phyloP scores from a whole-genome alignment of 92 coral and sea anemone genomes.

The Siderastrea siderea region DNA sequence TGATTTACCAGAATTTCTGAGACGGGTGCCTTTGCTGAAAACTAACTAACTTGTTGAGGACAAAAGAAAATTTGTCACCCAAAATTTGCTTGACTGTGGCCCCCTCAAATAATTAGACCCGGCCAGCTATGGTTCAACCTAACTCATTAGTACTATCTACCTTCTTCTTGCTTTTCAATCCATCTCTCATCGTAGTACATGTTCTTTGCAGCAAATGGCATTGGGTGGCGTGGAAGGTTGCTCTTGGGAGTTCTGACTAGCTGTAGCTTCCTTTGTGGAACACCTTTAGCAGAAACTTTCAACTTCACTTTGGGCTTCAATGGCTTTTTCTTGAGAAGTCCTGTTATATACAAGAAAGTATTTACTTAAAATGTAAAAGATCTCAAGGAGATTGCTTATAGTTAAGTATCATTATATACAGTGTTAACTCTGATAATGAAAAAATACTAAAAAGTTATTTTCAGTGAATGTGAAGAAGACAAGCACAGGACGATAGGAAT shows the following conservation, averaged over 20 bases:
- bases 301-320: constrained; percentile 69
- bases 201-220: constrained; percentile 98
- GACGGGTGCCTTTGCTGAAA: too few species aligned
- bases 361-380: background rate
- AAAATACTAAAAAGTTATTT: too few species aligned
- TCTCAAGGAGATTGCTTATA: background rate
- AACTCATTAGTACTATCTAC: constrained; percentile 20
- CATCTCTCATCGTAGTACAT: constrained; percentile 99
- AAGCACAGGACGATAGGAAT: too few species aligned
- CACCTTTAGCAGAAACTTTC: constrained; percentile 93
- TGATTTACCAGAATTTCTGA: too few species aligned
- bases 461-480: too few species aligned
- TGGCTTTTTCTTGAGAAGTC: constrained; percentile 34
- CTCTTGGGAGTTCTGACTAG: constrained; percentile 82
- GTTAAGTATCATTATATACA: too few species aligned
- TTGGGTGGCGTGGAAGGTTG: constrained; percentile 95
- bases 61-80: too few species aligned
- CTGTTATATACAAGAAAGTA: background rate
- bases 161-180: constrained; percentile 97
- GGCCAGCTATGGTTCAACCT: background rate
- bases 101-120: background rate
- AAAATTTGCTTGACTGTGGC: too few species aligned
- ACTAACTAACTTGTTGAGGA: too few species aligned
- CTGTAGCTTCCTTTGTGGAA: constrained; percentile 88
- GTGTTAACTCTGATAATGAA: too few species aligned